Conservation (phyloP, 2,888 invertebrate genomes). For the Saturnia pavonia region DNA sequence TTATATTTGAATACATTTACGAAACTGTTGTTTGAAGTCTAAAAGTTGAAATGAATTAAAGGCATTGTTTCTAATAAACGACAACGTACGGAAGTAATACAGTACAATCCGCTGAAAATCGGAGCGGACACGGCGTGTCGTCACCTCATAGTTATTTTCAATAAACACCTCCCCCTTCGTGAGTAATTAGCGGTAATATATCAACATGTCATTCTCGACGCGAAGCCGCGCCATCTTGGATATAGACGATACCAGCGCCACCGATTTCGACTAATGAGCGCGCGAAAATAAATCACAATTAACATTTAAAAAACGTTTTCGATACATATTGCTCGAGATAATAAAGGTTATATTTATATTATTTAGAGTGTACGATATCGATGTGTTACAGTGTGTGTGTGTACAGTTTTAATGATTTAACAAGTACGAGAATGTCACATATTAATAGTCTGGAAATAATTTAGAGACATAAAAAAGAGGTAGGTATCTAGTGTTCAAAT, state of each 20-base stretch:
- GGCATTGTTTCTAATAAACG: background rate
- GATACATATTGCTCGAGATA: slow-evolving; percentile 38
- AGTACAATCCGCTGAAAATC: slow-evolving; percentile 40
- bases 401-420: slow-evolving; percentile 53
- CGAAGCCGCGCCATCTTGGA: slow-evolving; percentile 24
- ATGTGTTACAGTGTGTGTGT: too few relatives aligned
- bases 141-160: slow-evolving; percentile 72
- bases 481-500: slow-evolving; percentile 23
- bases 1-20: too few relatives aligned
- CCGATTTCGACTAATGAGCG: slow-evolving; percentile 14
- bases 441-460: slow-evolving; percentile 38
- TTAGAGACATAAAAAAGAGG: slow-evolving; percentile 27
- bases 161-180: slow-evolving; percentile 71
- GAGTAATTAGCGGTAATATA: slow-evolving; percentile 78
- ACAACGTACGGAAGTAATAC: slow-evolving; percentile 36
- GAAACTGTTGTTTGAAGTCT: background rate
- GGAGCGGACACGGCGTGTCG: slow-evolving; percentile 64
- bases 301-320: slow-evolving; percentile 17
- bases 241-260: slow-evolving; percentile 19
- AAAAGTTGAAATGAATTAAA: background rate
- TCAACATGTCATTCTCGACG: slow-evolving; percentile 64
- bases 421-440: slow-evolving; percentile 40
- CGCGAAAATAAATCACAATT: slow-evolving; percentile 6
- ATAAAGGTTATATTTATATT: background rate
- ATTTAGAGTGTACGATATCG: slow-evolving; percentile 33